These are phyloP conservation scores for Physella acuta DNA, from an alignment of 1,140 invertebrate species.

Conservation along the genomic window DNA sequence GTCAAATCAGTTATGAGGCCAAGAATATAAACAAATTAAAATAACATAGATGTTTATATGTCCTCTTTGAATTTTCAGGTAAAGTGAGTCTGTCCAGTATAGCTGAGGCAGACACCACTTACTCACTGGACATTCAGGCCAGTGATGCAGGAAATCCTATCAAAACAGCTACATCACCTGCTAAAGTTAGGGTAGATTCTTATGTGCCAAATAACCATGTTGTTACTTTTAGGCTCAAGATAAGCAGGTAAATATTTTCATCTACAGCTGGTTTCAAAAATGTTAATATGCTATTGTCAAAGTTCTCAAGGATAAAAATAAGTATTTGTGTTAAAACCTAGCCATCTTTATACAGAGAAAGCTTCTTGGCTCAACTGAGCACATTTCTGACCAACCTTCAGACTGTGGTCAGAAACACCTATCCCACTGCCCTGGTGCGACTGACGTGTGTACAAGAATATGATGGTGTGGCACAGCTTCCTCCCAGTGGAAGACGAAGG, in stretches of 20 bases:
- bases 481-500: slow-evolving; percentile 14
- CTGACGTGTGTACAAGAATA: slow-evolving; percentile 33
- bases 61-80: slow-evolving; percentile 23
- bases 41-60: no score
- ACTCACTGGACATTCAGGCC: slow-evolving; percentile 30
- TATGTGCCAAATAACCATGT: slow-evolving; percentile 32
- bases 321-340: no score
- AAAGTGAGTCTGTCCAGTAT: slow-evolving; percentile 18
- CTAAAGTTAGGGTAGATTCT: slow-evolving; percentile 37
- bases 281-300: no score
- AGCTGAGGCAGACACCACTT: slow-evolving; percentile 23
- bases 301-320: no score
- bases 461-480: slow-evolving; percentile 10
- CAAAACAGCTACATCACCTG: slow-evolving; percentile 12
- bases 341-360: no score
- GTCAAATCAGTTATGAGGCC: no score
- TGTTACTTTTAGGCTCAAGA: slow-evolving; percentile 25
- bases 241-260: slow-evolving; percentile 12
- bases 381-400: slow-evolving; percentile 27
- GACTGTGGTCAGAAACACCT: slow-evolving; percentile 14
- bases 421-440: slow-evolving; percentile 23
- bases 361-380: slow-evolving; percentile 23
- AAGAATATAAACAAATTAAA: no score
- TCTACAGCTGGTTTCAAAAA: no score
- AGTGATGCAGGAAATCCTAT: slow-evolving; percentile 31